phyloP scores from a whole-genome alignment of 2,888 invertebrate genomes.

The Calliopum simillimum region DNA sequence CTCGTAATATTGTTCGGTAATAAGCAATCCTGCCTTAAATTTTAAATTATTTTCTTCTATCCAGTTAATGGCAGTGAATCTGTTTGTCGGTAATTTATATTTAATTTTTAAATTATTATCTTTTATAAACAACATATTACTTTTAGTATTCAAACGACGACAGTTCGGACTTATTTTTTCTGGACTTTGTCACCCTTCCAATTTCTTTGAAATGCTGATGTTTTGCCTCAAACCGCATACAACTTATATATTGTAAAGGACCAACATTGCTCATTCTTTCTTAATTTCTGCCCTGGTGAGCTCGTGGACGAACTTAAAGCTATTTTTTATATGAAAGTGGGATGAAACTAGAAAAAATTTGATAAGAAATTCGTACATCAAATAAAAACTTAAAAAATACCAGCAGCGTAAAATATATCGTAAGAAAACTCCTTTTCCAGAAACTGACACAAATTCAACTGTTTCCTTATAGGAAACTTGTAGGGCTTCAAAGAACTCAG shows the following conservation, averaged over 20 bases:
- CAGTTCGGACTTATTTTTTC: background rate
- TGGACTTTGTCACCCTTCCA: background rate
- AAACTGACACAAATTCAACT: no score
- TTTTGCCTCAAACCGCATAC: no score
- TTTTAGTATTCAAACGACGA: constrained; percentile 1
- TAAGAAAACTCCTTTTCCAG: background rate
- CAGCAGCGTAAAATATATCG: background rate
- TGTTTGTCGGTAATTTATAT: background rate
- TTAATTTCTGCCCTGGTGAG: constrained; percentile 6
- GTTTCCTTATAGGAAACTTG: no score
- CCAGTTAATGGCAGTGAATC: background rate
- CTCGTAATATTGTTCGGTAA: constrained; percentile 1
- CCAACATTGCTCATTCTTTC: constrained; percentile 7
- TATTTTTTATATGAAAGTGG: constrained; percentile 1
- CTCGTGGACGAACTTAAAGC: constrained; percentile 1
- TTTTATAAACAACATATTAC: background rate
- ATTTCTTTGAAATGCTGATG: constrained; percentile 9
- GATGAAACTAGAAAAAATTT: background rate
- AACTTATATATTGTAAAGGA: background rate
- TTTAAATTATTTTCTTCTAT: background rate
- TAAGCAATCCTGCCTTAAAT: background rate
- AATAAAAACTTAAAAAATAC: background rate
- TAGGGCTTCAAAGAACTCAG: no score
- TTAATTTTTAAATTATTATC: constrained; percentile 5
- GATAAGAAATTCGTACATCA: no score